Conservation (phyloP, 2,888 invertebrate genomes). For the Biston betularia region DNA sequence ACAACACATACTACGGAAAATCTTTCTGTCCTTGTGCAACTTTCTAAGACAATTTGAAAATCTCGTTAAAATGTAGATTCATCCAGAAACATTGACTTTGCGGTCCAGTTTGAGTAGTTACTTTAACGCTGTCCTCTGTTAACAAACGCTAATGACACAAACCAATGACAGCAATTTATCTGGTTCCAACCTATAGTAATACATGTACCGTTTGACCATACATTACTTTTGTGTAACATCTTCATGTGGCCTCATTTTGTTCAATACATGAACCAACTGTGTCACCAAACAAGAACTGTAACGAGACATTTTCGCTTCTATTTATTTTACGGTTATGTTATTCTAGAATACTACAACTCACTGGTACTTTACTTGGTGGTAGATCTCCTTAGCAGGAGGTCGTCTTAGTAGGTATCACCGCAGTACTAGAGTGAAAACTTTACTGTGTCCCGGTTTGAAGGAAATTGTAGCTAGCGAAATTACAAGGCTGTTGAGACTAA, state of each 20-base stretch:
- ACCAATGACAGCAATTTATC: conserved; percentile 29
- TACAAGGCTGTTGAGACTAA: too few relatives aligned
- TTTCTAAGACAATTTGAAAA: too few relatives aligned
- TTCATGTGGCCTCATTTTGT: conserved; percentile 23
- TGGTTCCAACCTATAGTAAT: conserved; percentile 14
- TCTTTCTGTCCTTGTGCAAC: too few relatives aligned
- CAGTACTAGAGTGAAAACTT: too few relatives aligned
- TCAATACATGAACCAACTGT: conserved; percentile 22
- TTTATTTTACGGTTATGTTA: conserved; percentile 1
- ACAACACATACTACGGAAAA: too few relatives aligned
- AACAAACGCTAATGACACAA: conserved; percentile 14
- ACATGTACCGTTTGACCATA: conserved; percentile 28
- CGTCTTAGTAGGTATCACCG: too few relatives aligned
- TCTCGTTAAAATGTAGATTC: too few relatives aligned
- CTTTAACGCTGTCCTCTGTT: conserved; percentile 1
- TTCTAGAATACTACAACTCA: too few relatives aligned
- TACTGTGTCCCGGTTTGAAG: too few relatives aligned
- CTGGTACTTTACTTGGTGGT: too few relatives aligned
- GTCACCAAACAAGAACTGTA: conserved; percentile 20
- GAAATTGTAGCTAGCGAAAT: too few relatives aligned
- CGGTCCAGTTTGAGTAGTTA: not conserved
- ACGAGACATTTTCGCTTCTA: conserved; percentile 13
- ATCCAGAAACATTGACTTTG: not conserved
- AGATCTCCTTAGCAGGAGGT: too few relatives aligned
- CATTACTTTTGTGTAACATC: conserved; percentile 24